A percentile compares a stretch with the other conserved stretches of the same genome.
phyloP scores from a whole-genome alignment of 2,888 invertebrate genomes.

The Dynastes tityus region DNA sequence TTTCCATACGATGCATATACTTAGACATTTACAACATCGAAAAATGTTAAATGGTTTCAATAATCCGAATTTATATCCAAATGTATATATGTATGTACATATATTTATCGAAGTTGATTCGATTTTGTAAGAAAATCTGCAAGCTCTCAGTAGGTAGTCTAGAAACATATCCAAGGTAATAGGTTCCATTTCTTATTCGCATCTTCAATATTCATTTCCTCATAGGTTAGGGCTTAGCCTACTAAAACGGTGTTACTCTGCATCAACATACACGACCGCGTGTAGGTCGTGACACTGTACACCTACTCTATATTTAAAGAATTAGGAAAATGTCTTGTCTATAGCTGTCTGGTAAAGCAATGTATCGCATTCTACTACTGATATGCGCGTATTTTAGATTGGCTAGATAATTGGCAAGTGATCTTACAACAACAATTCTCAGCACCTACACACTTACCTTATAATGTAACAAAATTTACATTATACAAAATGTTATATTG shows the following conservation, averaged over 20 bases:
- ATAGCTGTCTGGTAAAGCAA: background rate
- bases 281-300: constrained; percentile 40
- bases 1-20: no score
- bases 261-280: constrained; percentile 22
- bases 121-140: no score
- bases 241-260: background rate
- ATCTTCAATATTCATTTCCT: background rate
- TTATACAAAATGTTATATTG: no score
- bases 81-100: no score
- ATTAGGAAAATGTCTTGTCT: constrained; percentile 34
- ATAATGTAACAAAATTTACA: background rate
- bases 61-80: no score
- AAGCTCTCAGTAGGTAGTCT: no score
- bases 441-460: background rate
- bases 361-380: constrained; percentile 8
- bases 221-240: constrained; percentile 26
- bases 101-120: no score
- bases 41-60: no score
- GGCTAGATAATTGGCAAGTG: background rate
- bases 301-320: constrained; percentile 36
- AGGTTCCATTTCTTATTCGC: background rate
- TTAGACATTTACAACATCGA: no score
- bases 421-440: background rate
- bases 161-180: no score
- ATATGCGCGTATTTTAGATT: background rate